phyloP scores from a whole-genome alignment of 2,797 vertebrate species.

The Lutjanus argentimaculatus region DNA sequence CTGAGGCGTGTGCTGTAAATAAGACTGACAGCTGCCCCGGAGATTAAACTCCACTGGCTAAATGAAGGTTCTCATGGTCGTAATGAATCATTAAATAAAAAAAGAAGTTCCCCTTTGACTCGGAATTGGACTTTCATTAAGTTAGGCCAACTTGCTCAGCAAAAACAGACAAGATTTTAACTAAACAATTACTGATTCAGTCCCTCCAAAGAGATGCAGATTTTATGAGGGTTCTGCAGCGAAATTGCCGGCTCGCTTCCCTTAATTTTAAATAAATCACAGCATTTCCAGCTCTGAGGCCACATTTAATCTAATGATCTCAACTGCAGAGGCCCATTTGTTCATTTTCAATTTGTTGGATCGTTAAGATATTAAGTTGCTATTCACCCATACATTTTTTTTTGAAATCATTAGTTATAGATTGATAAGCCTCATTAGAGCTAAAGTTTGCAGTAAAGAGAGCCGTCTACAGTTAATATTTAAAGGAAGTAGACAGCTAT shows the following conservation, averaged over 20 bases:
- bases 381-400: slow-evolving; percentile 15
- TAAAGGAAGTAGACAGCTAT: not conserved
- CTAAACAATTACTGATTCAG: slow-evolving; percentile 17
- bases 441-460: slow-evolving; percentile 4
- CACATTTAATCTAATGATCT: slow-evolving; percentile 53
- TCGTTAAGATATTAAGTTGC: slow-evolving; percentile 30
- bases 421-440: slow-evolving; percentile 49
- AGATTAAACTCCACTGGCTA: slow-evolving; percentile 34
- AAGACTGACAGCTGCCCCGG: slow-evolving; percentile 30
- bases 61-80: slow-evolving; percentile 22
- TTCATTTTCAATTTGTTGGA: slow-evolving; percentile 49
- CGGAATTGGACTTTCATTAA: slow-evolving; percentile 17
- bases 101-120: not conserved
- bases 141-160: not conserved
- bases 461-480: not conserved
- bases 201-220: slow-evolving; percentile 19
- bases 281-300: slow-evolving; percentile 20
- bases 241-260: not conserved
- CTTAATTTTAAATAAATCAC: slow-evolving; percentile 41
- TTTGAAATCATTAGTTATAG: slow-evolving; percentile 26
- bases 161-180: slow-evolving; percentile 12
- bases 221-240: slow-evolving; percentile 14
- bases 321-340: slow-evolving; percentile 23
- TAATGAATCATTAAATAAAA: slow-evolving; percentile 28
- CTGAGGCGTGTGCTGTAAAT: slow-evolving; percentile 21